Percentiles rank a stretch among this genome's conserved stretches.
Evolutionary conservation across 2,797 vertebrate species (phyloP).

Genomic region (Gobionotothen gibberifrons): DNA sequence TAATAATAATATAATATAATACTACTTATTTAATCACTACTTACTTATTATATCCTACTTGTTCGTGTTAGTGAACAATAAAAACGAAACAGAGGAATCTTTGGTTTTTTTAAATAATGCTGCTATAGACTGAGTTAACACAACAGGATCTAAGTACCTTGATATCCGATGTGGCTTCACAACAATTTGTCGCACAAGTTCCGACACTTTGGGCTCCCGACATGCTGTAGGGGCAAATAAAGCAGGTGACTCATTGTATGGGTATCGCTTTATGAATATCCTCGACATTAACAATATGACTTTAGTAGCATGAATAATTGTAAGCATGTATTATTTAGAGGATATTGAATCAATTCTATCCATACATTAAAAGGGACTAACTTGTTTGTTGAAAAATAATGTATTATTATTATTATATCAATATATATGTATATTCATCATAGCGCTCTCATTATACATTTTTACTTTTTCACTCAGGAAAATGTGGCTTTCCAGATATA

Average conservation of each 20-base stretch:
- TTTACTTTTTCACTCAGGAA: background rate
- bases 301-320: constrained; percentile 1
- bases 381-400: background rate
- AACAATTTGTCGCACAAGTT: constrained; percentile 89
- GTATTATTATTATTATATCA: too few relatives aligned
- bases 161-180: constrained; percentile 84
- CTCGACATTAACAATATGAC: background rate
- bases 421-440: background rate
- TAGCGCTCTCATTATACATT: background rate
- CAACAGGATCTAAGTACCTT: constrained; percentile 75
- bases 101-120: background rate
- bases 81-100: background rate
- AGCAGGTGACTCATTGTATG: constrained; percentile 4
- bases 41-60: too few relatives aligned
- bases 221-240: constrained; percentile 83
- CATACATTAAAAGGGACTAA: background rate
- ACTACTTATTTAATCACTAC: too few relatives aligned
- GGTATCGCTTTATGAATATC: background rate
- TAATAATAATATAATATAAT: too few relatives aligned
- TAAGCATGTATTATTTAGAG: background rate
- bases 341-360: background rate
- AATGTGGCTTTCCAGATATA: too few relatives aligned
- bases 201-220: constrained; percentile 91
- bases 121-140: background rate
- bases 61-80: background rate